Evolutionary conservation across 2,888 invertebrate genomes (phyloP).

Genomic region (Scaptomyza flava): DNA sequence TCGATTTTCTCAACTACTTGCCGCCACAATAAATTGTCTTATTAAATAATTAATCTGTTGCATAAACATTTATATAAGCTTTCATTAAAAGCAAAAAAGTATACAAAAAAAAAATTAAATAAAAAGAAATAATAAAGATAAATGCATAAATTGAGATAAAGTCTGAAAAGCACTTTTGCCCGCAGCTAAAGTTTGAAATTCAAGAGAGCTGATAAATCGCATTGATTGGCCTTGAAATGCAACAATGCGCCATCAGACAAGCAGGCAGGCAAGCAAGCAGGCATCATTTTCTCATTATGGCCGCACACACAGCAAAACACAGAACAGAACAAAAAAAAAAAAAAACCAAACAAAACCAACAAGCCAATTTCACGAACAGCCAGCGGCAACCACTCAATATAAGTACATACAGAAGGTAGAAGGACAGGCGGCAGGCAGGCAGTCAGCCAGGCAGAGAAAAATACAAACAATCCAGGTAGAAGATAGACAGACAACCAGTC

Average conservation of each 20-base stretch:
- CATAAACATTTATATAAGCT: background rate
- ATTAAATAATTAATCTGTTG: conserved; percentile 14
- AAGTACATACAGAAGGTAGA: background rate
- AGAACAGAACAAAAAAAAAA: conserved; percentile 36
- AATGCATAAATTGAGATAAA: conserved; percentile 44
- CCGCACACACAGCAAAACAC: conserved; percentile 47
- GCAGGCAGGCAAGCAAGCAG: conserved; percentile 34
- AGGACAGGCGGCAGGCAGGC: background rate
- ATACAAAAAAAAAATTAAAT: no score
- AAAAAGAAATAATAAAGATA: background rate
- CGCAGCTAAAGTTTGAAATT: conserved; percentile 21
- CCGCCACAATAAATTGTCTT: background rate
- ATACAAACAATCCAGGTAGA: background rate
- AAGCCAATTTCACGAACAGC: conserved; percentile 32
- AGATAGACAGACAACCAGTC: background rate
- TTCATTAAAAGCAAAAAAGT: background rate
- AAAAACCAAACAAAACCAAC: conserved; percentile 42
- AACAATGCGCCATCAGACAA: conserved; percentile 26
- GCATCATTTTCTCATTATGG: conserved; percentile 75
- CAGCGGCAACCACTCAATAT: conserved; percentile 20
- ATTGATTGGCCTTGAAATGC: conserved; percentile 60
- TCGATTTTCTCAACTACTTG: background rate
- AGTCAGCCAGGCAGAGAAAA: background rate
- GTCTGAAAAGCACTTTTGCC: conserved; percentile 26
- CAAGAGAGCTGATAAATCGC: conserved; percentile 38